These are phyloP conservation scores for Pseudoatta argentina DNA, from an alignment of 1,140 invertebrate species.

Conservation along the genomic window DNA sequence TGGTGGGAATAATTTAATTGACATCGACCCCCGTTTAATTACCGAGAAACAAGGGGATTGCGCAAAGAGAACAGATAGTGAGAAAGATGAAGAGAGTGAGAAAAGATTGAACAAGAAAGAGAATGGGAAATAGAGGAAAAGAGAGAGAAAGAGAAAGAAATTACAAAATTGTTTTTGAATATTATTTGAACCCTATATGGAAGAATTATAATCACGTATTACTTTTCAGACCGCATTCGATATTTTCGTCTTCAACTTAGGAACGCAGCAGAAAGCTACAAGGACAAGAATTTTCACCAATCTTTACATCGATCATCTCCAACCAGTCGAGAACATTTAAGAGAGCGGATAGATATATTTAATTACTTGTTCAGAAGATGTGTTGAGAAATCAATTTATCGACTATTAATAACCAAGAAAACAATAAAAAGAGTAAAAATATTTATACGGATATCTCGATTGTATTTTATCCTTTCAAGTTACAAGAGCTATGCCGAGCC, in stretches of 20 bases:
- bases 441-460: not conserved
- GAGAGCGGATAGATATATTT: not conserved
- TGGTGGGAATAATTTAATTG: conserved; percentile 50
- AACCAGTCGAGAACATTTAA: not conserved
- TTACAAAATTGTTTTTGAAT: not conserved
- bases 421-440: not conserved
- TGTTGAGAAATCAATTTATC: not conserved
- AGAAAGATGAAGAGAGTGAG: not conserved
- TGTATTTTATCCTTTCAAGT: not conserved
- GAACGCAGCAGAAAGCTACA: conserved; percentile 1
- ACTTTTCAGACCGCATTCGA: not conserved
- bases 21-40: conserved; percentile 52
- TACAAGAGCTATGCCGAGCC: not conserved
- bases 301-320: conserved; percentile 31
- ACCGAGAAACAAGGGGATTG: conserved; percentile 28
- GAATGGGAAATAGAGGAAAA: not conserved
- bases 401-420: conserved; percentile 8
- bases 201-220: not conserved
- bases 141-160: not conserved
- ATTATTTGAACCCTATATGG: conserved; percentile 25
- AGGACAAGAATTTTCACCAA: conserved; percentile 39
- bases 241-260: not conserved
- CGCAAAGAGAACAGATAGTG: not conserved
- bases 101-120: not conserved
- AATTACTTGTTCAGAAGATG: conserved; percentile 20